Evolutionary conservation across 1,140 invertebrate species (phyloP), one percentile per base, ranked within the genome.

Genomic region (Hestina assimilis): DNA sequence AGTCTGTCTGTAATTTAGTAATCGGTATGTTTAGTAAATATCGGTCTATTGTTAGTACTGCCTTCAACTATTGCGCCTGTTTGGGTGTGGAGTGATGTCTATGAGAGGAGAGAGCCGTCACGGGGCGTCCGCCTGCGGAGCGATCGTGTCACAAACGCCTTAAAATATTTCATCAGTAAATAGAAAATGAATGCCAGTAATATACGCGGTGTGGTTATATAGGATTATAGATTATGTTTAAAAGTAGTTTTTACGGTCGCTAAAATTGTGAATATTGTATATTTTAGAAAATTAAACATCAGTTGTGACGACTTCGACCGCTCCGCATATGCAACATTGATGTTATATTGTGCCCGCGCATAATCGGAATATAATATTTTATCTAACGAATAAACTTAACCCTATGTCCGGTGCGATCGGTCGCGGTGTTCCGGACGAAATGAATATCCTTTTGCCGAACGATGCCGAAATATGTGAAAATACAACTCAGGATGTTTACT

Each of bases 381-480:
- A 80, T 85, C 79, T 87, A 87, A 84, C 66, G 69, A 84, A 87
- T 85, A 83, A 87, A 86, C 83, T 86, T 87, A 87, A 84, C 55
- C 83, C 84, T 87, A 87, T 58, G 70, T 80, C 79, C 83, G 71
- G 59, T 61, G 59, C 59, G 65, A 60, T 42, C 12, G 21, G 12
- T 46, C 69, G 59, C 67, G 57, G 55, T 66, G 61, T 35, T 54
- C 78, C 76, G 77, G 79, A 81, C 74, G 23, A 85, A 87, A 69
- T 75, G 69, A 83, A 82, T 45, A 56, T 59, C 63, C 43, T 28
- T 20, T 11, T 75, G 74, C 72, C 77, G 82, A 83, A 83, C 71
- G 54, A 51, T 82, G 75, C 82, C 85, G 75, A 86, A 86, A 79
- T 68, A 56, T 82, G 61, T 53, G 35, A 66, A n/a, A 83, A 78